Evolutionary conservation across 2,113 vertebrate species (phyloP), one percentile per base, ranked within the genome.

Genomic region (Neopipo cinnamomea): DNA sequence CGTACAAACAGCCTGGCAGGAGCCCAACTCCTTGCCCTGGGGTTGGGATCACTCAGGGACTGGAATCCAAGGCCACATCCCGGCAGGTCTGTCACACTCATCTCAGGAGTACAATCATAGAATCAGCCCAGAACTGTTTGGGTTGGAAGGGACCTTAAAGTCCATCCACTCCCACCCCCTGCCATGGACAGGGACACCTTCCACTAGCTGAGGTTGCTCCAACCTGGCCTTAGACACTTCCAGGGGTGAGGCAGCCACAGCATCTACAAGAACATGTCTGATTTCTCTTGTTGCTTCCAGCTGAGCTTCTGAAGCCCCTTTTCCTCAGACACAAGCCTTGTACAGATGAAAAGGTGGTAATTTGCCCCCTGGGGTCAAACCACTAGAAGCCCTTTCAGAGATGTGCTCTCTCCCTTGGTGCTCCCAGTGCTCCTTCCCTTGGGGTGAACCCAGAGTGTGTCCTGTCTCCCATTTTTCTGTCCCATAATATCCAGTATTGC

Each of bases 71-170:
- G 27, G 23, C 35, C 71, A 21, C 41, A 12, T 52, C 53, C 70
- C 10, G 22, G 30, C 1, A 4, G 17, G 49, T 20, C 4, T 41
- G 39, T 37, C 4, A 0, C 44, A 27, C 53, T 65, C 22, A 15
- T 8, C 0, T 2, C 2, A 8, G 73, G 61, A 72, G 14, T 0
- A 39, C 59, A 11, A 18, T 4, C n/a, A 31, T 8, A 5, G 46
- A 62, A 62, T 20, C 28, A 21, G 11, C 53, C 87, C 0, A 0
- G 33, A 5, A 11, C 27, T 30, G 11, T 14, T 21, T 24, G 62
- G 58, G 4, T 31, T 82, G 53, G 61, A 14, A 59, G 28, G 23
- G 39, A 25, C 20, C 23, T 30, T 39, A 46, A 10, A 61, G 21
- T 20, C 1, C 46, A 24, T 4, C 70, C 62, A n/a, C 13, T 12